Evolutionary conservation across 2,797 vertebrate genomes (phyloP).

Genomic region (Acrossocheilus fasciatus): DNA sequence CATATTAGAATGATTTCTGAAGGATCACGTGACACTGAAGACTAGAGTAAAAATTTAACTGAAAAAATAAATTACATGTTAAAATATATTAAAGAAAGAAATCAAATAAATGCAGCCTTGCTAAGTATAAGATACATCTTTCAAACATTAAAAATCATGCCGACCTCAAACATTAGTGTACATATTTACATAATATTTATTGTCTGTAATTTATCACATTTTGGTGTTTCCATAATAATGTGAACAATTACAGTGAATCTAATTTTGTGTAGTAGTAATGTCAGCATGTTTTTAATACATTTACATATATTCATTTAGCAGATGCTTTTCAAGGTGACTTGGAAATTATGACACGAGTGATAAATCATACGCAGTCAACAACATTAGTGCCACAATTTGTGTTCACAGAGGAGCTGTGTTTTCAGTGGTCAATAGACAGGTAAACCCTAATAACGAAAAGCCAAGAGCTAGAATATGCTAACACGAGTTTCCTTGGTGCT

Average conservation of each 20-base stretch:
- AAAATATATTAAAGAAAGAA: not conserved
- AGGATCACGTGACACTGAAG: not conserved
- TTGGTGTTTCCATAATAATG: not conserved
- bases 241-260: not conserved
- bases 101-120: not conserved
- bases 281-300: slow-evolving; percentile 15
- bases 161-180: not conserved
- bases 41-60: no score
- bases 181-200: not conserved
- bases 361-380: slow-evolving; percentile 6
- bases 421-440: not conserved
- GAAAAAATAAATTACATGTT: not conserved
- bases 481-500: not conserved
- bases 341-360: not conserved
- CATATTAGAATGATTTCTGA: not conserved
- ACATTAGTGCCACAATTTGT: not conserved
- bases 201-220: not conserved
- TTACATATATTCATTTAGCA: slow-evolving; percentile 20
- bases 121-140: not conserved
- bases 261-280: not conserved
- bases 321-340: slow-evolving; percentile 12
- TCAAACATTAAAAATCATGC: not conserved
- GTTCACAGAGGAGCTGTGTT: not conserved
- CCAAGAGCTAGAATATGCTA: not conserved
- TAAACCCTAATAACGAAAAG: not conserved